Evolutionary conservation across 2,113 vertebrate genomes (phyloP).

Genomic region (Oncorhynchus gorbuscha): DNA sequence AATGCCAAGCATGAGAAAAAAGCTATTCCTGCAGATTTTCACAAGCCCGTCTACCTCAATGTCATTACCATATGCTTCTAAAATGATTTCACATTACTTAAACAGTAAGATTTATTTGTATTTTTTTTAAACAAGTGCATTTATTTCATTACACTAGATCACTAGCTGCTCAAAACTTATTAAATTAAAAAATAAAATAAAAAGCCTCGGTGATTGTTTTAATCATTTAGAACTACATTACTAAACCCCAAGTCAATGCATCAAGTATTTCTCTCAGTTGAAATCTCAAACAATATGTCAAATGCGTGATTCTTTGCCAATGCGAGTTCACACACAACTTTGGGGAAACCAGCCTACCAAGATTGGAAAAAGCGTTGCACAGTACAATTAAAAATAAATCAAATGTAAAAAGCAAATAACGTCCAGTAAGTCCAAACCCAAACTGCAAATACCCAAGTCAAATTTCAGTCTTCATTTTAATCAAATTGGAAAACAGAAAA

Average conservation of each 20-base stretch:
- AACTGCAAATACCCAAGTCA: slow-evolving; percentile 71
- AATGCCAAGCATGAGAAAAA: slow-evolving; percentile 60
- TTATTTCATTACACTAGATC: slow-evolving; percentile 76
- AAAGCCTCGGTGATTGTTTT: slow-evolving; percentile 74
- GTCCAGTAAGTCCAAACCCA: slow-evolving; percentile 71
- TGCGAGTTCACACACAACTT: slow-evolving; percentile 74
- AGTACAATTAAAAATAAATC: slow-evolving; percentile 76
- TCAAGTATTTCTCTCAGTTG: slow-evolving; percentile 69
- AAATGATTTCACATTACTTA: slow-evolving; percentile 77
- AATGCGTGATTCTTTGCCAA: slow-evolving; percentile 72
- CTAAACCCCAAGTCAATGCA: slow-evolving; percentile 72
- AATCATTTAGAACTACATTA: slow-evolving; percentile 68
- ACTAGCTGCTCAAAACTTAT: slow-evolving; percentile 76
- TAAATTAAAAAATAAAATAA: slow-evolving; percentile 23
- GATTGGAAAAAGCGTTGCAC: slow-evolving; percentile 69
- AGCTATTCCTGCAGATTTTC: slow-evolving; percentile 62
- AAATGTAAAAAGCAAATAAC: slow-evolving; percentile 67
- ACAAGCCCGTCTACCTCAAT: slow-evolving; percentile 73
- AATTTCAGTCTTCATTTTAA: slow-evolving; percentile 45
- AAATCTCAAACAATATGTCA: slow-evolving; percentile 68
- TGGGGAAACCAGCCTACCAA: slow-evolving; percentile 74
- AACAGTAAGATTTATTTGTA: slow-evolving; percentile 54
- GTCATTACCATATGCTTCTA: slow-evolving; percentile 68
- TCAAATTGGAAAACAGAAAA: slow-evolving; percentile 44
- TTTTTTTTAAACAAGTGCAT: slow-evolving; percentile 73